These are phyloP conservation scores for Dendropsophus ebraccatus DNA, from an alignment of 2,113 vertebrate species.

Conservation along the genomic window DNA sequence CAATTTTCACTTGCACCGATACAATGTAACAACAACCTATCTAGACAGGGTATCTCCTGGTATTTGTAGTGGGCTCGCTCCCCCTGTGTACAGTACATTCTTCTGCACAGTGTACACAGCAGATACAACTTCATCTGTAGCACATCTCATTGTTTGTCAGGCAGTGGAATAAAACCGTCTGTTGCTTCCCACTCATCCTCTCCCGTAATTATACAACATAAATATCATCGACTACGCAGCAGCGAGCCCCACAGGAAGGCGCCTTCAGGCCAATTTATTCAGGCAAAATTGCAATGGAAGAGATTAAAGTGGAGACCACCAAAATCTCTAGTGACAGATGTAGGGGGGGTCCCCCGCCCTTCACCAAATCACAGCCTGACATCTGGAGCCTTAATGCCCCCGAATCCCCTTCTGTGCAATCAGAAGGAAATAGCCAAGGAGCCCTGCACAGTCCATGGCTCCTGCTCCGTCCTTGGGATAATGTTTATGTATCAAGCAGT, in stretches of 20 bases:
- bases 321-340: conserved; percentile 42
- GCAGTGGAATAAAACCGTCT: background rate
- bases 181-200: background rate
- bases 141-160: background rate
- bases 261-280: conserved; percentile 3
- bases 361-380: conserved; percentile 30
- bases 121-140: background rate
- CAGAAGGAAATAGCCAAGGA: conserved; percentile 31
- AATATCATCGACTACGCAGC: background rate
- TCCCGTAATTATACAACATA: background rate
- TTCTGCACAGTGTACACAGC: background rate
- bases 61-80: background rate
- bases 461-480: background rate
- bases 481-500: background rate
- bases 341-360: background rate
- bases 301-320: conserved; percentile 47
- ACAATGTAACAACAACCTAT: background rate
- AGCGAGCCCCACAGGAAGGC: background rate
- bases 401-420: conserved; percentile 52
- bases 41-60: background rate
- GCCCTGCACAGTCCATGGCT: background rate
- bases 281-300: background rate
- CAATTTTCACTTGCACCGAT: no score
- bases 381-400: conserved; percentile 55
- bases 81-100: background rate